Evolutionary conservation across 2,888 invertebrate species (phyloP).

Genomic region (Epirrhoe tristata): DNA sequence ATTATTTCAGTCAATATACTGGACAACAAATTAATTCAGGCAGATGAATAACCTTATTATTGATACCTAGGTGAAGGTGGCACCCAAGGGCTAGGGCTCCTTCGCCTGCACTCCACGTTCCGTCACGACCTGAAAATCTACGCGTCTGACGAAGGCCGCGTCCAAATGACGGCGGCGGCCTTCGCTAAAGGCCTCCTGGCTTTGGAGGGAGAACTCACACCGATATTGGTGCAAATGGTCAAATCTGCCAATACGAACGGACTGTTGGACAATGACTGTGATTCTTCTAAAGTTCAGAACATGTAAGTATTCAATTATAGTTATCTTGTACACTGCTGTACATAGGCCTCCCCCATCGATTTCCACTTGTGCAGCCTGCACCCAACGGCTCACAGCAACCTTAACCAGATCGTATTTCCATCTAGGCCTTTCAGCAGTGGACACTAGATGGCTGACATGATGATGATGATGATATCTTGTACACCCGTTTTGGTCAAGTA

Average conservation of each 20-base stretch:
- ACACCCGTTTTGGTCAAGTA: too few species aligned
- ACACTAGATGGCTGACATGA: too few species aligned
- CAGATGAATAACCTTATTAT: too few species aligned
- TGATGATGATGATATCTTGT: too few species aligned
- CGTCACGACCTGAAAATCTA: constrained; percentile 99
- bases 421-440: too few species aligned
- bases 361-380: too few species aligned
- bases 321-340: too few species aligned
- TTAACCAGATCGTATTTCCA: too few species aligned
- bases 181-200: constrained; percentile 99
- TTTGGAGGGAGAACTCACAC: constrained; percentile 98
- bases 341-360: too few species aligned
- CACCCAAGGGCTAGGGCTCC: constrained; percentile 97
- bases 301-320: constrained; percentile 87
- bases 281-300: constrained; percentile 97
- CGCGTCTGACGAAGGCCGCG: constrained; percentile 99
- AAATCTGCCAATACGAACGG: constrained; percentile 99
- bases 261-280: constrained; percentile 98
- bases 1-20: too few species aligned
- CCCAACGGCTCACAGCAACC: too few species aligned
- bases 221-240: constrained; percentile 99
- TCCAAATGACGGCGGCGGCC: constrained; percentile 99
- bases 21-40: too few species aligned
- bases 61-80: constrained; percentile 90
- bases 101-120: constrained; percentile 98